Percentiles rank a stretch among this genome's conserved stretches.
Conservation (phyloP, 2,888 invertebrate species). For the Hirtodrosophila alboralis region DNA sequence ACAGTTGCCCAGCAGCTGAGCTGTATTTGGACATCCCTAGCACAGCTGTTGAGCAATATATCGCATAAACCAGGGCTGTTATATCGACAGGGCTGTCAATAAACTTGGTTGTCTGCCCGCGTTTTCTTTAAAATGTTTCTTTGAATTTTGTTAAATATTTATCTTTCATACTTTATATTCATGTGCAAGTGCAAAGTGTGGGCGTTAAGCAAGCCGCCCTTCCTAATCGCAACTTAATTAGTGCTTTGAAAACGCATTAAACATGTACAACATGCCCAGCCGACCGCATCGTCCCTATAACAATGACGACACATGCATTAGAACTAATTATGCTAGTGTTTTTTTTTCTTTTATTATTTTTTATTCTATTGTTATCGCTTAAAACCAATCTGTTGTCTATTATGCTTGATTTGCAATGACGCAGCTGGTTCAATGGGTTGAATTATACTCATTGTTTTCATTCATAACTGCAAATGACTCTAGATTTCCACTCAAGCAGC, state of each 20-base stretch:
- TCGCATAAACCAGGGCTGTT: not conserved
- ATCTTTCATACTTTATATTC: not conserved
- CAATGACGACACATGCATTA: constrained; percentile 36
- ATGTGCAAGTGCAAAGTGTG: not conserved
- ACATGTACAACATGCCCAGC: constrained; percentile 1
- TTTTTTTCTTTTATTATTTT: too few species aligned
- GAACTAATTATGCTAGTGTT: constrained; percentile 22
- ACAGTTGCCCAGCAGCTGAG: constrained; percentile 12
- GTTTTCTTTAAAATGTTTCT: not conserved
- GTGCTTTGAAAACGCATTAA: constrained; percentile 6
- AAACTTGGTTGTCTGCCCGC: not conserved
- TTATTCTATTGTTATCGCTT: constrained; percentile 17
- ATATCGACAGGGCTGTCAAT: too few species aligned
- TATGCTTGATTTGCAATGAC: constrained; percentile 31
- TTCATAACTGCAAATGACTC: constrained; percentile 24
- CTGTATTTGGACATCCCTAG: not conserved
- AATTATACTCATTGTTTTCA: constrained; percentile 22
- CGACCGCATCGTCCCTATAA: constrained; percentile 14
- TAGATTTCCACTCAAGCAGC: constrained; percentile 27
- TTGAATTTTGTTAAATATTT: not conserved
- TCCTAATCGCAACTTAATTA: constrained; percentile 7
- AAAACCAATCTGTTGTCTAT: constrained; percentile 24
- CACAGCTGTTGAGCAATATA: constrained; percentile 27
- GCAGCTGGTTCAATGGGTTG: constrained; percentile 21
- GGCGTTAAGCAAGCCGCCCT: not conserved